A percentile compares a stretch with the other conserved stretches of the same genome.
Evolutionary conservation across 2,797 vertebrate species (phyloP).

Genomic region (Enteromius treurensis): DNA sequence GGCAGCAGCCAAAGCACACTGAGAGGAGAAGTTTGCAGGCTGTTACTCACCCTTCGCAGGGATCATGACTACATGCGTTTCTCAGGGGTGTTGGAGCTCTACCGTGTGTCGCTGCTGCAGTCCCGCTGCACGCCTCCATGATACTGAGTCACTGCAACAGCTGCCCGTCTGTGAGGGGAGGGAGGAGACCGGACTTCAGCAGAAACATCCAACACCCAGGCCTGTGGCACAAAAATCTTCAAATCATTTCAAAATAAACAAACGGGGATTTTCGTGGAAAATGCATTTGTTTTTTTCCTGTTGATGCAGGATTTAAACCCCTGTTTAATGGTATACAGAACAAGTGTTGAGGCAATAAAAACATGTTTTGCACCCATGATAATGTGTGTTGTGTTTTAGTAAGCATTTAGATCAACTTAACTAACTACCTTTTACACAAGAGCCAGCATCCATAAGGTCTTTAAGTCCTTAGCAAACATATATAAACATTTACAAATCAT

Average conservation of each 20-base stretch:
- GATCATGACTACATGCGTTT: conserved; percentile 77
- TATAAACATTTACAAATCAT: not conserved
- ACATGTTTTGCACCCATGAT: not conserved
- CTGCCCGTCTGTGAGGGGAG: conserved; percentile 65
- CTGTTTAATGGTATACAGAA: not conserved
- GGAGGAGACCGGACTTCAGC: conserved; percentile 46
- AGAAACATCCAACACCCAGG: conserved; percentile 46
- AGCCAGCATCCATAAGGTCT: not conserved
- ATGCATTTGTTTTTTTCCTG: too few species aligned
- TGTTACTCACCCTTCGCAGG: conserved; percentile 78
- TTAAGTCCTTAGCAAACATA: not conserved
- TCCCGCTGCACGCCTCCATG: conserved; percentile 81
- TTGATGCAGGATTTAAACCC: too few species aligned
- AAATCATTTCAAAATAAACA: not conserved
- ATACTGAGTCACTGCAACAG: conserved; percentile 78
- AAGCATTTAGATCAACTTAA: not conserved
- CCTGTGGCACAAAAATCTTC: conserved; percentile 50
- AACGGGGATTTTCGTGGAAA: too few species aligned
- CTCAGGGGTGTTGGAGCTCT: conserved; percentile 73
- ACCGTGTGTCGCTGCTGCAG: conserved; percentile 79
- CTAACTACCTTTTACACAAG: not conserved
- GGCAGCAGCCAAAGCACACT: not conserved
- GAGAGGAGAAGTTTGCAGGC: conserved; percentile 35
- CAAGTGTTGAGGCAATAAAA: not conserved
- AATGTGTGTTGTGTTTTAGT: not conserved